These are phyloP conservation scores for Echeneis naucrates DNA, from an alignment of 2,797 vertebrate species.

Conservation along the genomic window DNA sequence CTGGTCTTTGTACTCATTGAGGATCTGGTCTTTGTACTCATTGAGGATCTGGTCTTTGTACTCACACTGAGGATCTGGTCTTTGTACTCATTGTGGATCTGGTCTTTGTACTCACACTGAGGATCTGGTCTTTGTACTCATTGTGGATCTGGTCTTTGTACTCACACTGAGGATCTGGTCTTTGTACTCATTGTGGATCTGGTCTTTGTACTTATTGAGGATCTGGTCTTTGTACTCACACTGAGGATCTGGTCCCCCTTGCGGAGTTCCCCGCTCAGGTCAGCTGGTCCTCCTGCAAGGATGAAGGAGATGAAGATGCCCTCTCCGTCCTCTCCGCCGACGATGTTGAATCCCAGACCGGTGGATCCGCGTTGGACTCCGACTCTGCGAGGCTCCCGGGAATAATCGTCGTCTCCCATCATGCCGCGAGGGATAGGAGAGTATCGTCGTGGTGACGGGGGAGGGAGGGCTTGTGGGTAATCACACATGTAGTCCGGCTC, in stretches of 20 bases:
- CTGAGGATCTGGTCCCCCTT: slow-evolving; percentile 93
- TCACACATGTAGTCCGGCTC: slow-evolving; percentile 91
- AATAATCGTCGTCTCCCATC: slow-evolving; percentile 87
- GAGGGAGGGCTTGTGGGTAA: slow-evolving; percentile 90
- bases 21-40: slow-evolving; percentile 10
- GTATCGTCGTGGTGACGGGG: slow-evolving; percentile 88
- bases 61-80: slow-evolving; percentile 83
- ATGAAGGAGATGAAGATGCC: slow-evolving; percentile 95
- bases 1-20: slow-evolving; percentile 1
- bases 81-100: slow-evolving; percentile 24
- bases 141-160: too few relatives aligned
- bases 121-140: not conserved
- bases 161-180: not conserved
- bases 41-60: slow-evolving; percentile 84
- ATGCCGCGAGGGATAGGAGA: slow-evolving; percentile 87
- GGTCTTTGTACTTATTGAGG: slow-evolving; percentile 32
- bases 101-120: not conserved
- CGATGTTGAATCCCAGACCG: slow-evolving; percentile 91
- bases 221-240: slow-evolving; percentile 68
- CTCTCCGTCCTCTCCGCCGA: slow-evolving; percentile 91
- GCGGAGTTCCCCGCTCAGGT: slow-evolving; percentile 90
- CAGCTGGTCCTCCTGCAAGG: slow-evolving; percentile 90
- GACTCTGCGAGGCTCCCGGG: slow-evolving; percentile 87
- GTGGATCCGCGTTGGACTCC: slow-evolving; percentile 89
- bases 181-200: not conserved